Evolutionary conservation across 1,140 invertebrate species (phyloP), one percentile per base, ranked within the genome.

Genomic region (Sycophaga agraensis): DNA sequence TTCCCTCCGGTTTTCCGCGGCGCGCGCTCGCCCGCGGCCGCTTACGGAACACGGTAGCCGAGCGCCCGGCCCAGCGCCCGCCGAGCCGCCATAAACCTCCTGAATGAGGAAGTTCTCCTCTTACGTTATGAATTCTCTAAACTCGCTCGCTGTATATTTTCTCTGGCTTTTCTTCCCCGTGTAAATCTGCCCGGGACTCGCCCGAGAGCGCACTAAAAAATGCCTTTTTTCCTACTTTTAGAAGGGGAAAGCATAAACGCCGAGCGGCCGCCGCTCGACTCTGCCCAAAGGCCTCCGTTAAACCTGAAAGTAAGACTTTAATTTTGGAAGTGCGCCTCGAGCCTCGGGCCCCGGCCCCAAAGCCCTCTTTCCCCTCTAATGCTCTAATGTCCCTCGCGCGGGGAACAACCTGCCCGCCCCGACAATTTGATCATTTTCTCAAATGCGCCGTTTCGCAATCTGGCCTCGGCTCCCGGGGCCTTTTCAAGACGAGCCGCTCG

Each of bases 31-130:
- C 21, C 4, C 12, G 5, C 28, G 28, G 5, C 5, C 5, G 4
- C 28, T 31, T 31, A 11, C 28, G 28, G 11, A 31, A 31, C 11
- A 31, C 28, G 28, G 28, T 31, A 31, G 28, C 11, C 5, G 28
- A n/a, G n/a, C n/a, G n/a, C n/a, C n/a, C n/a, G n/a, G n/a, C n/a
- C n/a, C n/a, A n/a, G n/a, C n/a, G 11, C 28, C 28, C 5, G 28
- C 14, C 22, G 48, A 35, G 17, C 16, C 12, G 48, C 48, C 22
- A 51, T 59, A 51, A 59, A 59, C 50, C 48, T 59, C 39, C 46
- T 51, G 46, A 59, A 59, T 59, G 48, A 59, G 57, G 57, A 59
- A 59, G 57, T 59, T 59, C 57, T 50, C 56, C 21, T 24, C 57
- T 59, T 34, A 34, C 37, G 21, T 59, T 59, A 51, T 51, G 48